Evolutionary conservation across 2,888 invertebrate species (phyloP).

Genomic region (Yponomeuta evonymella): DNA sequence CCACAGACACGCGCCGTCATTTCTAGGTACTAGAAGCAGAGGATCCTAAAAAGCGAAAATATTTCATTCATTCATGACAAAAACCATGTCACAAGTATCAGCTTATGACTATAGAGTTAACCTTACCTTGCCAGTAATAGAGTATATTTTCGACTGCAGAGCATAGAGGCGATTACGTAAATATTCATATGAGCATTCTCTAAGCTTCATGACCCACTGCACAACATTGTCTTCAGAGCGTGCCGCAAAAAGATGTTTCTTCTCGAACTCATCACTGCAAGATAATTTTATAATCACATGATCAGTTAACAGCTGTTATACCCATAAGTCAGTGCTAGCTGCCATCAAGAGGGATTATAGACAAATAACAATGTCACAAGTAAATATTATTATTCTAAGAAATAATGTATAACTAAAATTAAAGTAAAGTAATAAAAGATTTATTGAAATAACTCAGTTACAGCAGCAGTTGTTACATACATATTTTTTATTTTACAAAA

Average conservation of each 20-base stretch:
- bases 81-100: too few species aligned
- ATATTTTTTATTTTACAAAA: neutral
- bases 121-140: conserved; percentile 79
- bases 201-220: conserved; percentile 81
- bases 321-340: too few species aligned
- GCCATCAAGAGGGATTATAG: too few species aligned
- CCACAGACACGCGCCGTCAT: conserved; percentile 74
- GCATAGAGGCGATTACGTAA: conserved; percentile 78
- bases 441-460: too few species aligned
- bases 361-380: too few species aligned
- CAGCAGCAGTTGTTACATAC: too few species aligned
- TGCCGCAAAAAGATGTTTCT: conserved; percentile 82
- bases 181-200: conserved; percentile 83
- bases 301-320: too few species aligned
- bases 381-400: too few species aligned
- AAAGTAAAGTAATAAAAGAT: too few species aligned
- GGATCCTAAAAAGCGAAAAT: conserved; percentile 62
- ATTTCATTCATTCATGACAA: too few species aligned
- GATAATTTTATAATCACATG: neutral
- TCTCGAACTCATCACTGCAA: conserved; percentile 77
- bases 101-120: neutral
- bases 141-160: conserved; percentile 80
- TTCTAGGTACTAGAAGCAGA: conserved; percentile 76
- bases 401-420: neutral
- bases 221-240: conserved; percentile 82